A percentile compares a stretch with the other conserved stretches of the same genome.
Conservation (phyloP, 53 echinoderm and acorn worm genomes). For the Echinometra lucunter region DNA sequence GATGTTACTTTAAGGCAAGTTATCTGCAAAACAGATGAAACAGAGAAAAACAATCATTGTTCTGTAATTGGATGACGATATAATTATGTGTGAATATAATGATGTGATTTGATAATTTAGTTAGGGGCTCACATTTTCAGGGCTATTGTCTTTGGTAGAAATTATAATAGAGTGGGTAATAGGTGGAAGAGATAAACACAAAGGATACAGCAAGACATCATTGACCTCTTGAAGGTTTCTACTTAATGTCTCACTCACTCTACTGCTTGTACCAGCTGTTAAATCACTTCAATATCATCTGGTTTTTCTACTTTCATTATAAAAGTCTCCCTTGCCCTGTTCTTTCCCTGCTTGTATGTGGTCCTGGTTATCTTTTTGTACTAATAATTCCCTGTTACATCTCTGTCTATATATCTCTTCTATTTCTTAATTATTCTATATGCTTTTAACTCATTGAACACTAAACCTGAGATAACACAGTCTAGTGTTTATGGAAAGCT, state of each 20-base stretch:
- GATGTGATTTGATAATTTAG: background rate
- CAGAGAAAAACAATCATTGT: no score
- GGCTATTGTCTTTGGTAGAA: background rate
- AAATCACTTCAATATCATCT: background rate
- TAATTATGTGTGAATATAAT: no score
- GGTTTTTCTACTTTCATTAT: background rate
- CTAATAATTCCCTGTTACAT: background rate
- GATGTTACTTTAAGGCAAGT: no score
- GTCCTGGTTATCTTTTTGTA: background rate
- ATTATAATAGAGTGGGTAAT: background rate
- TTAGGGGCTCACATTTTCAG: background rate
- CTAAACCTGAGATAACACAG: background rate
- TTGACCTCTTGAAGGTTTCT: background rate
- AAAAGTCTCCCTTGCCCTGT: background rate
- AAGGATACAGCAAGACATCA: background rate
- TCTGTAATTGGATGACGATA: no score
- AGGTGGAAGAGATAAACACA: background rate
- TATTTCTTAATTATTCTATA: background rate
- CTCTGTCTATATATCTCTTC: background rate
- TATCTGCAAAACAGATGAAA: no score
- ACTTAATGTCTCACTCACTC: conserved; percentile 29
- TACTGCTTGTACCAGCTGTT: background rate
- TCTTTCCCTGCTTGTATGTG: background rate
- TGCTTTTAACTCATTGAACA: no score
- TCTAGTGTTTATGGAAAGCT: no score